These are phyloP conservation scores for Butorides virescens DNA, from an alignment of 2,113 vertebrate species.

Conservation along the genomic window DNA sequence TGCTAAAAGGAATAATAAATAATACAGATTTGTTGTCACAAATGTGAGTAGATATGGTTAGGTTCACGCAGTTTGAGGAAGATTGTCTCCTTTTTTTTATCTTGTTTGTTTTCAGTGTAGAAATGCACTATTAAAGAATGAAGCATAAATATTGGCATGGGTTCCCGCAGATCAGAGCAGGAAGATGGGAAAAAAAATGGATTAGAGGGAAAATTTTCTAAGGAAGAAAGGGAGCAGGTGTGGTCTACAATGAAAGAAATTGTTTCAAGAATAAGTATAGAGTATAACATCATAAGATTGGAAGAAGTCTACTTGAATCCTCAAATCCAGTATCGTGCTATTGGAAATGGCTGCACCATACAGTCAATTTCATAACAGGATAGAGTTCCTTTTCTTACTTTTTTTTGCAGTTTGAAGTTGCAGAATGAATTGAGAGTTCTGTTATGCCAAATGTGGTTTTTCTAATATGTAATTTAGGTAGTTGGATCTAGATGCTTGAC, in stretches of 20 bases:
- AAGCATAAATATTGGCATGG: conserved; percentile 43
- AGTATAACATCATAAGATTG: neutral
- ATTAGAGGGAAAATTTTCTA: neutral
- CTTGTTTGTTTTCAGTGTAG: neutral
- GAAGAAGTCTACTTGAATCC: neutral
- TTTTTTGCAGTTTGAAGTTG: neutral
- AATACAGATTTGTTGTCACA: neutral
- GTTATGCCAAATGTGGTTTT: neutral
- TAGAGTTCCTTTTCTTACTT: neutral
- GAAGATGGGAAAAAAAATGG: neutral
- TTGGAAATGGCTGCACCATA: neutral
- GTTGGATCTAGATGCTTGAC: neutral
- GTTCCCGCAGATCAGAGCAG: neutral
- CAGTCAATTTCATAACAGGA: neutral
- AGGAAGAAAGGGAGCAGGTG: conserved; percentile 26
- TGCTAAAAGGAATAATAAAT: conserved; percentile 41
- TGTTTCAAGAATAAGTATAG: neutral
- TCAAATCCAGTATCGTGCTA: neutral
- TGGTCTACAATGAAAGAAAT: neutral
- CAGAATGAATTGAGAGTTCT: neutral
- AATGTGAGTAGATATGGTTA: conserved; percentile 27
- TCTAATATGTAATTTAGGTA: neutral
- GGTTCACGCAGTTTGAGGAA: conserved; percentile 33
- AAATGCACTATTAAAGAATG: neutral
- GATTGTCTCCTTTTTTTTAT: conserved; percentile 9